Evolutionary conservation across 2,888 invertebrate genomes (phyloP), one percentile per base, ranked within the genome.

Genomic region (Caenorhabditis macrosperma): DNA sequence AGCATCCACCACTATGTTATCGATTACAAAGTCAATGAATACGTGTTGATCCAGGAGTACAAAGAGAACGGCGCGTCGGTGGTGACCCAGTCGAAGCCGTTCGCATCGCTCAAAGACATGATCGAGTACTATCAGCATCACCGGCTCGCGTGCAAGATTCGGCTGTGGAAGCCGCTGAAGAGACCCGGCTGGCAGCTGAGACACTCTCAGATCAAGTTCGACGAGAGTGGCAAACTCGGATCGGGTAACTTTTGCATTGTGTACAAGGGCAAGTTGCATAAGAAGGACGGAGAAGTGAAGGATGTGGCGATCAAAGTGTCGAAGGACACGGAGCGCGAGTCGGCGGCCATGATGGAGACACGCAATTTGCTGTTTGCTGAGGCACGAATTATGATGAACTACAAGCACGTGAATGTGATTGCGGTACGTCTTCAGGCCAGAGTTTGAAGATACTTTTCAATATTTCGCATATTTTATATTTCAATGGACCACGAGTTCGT

Each of bases 241-340:
- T 59, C 79, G 7, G 84, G 84, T 20, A 84, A 82, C 59, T 82
- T 81, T 41, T 84, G 84, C 60, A 50, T 60, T 46, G 82, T 84
- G 1, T 82, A 71, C 59, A 69, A 60, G 24, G 82, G 82, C 2
- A 77, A 48, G 30, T 44, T 76, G 20, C 10, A 20, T 33, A 57
- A 44, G 26, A 61, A 55, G 24, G 38, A 46, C 5, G 59, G 59
- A 30, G 82, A 79, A 52, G 78, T 60, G 64, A 83, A 61, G 22
- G 88, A 85, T 15, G 85, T 78, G 17, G 88, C 88, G 46, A 87
- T 88, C 7, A 88, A 88, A 44, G 88, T 86, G 35, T 59, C 69
- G 10, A 74, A 75, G 35, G 46, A 55, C 26, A 22, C 66, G 22
- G 74, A 68, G 7, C 60, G 35, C 15, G 63, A 63, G n/a, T 85